phyloP scores from a whole-genome alignment of 2,888 invertebrate genomes.

The Heliconius erato region DNA sequence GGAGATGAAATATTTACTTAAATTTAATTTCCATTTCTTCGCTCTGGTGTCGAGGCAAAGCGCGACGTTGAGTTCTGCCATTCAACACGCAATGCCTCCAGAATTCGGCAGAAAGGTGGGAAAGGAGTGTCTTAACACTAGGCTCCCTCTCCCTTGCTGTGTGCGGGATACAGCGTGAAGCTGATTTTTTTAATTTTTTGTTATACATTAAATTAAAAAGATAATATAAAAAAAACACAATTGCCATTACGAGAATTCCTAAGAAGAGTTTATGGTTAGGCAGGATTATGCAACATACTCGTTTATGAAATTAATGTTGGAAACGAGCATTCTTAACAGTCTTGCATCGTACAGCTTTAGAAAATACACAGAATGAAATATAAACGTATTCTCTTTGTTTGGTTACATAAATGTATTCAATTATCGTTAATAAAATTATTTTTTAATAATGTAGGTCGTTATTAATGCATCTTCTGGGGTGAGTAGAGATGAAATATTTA shows the following conservation, averaged over 20 bases:
- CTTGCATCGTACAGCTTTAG: neutral
- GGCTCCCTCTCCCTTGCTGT: too few relatives aligned
- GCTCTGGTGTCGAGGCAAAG: too few relatives aligned
- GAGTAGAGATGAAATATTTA: too few relatives aligned
- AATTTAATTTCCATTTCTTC: too few relatives aligned
- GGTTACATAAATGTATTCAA: neutral
- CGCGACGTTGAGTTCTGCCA: too few relatives aligned
- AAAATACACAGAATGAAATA: neutral
- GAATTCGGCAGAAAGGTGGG: too few relatives aligned
- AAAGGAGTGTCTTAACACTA: too few relatives aligned
- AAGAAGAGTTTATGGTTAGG: neutral
- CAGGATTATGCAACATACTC: conserved; percentile 5
- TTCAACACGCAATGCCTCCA: too few relatives aligned
- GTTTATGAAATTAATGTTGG: conserved; percentile 15
- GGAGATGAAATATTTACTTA: too few relatives aligned
- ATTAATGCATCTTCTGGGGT: neutral
- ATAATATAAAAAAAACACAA: neutral
- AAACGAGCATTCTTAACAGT: conserved; percentile 13
- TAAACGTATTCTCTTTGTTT: neutral
- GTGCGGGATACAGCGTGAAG: too few relatives aligned
- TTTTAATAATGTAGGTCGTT: neutral
- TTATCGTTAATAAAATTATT: neutral
- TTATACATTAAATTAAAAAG: neutral
- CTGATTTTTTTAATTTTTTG: too few relatives aligned
- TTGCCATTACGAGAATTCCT: conserved; percentile 14